Conservation (phyloP, 2,113 vertebrate species). For the Himantopus leucocephalus region DNA sequence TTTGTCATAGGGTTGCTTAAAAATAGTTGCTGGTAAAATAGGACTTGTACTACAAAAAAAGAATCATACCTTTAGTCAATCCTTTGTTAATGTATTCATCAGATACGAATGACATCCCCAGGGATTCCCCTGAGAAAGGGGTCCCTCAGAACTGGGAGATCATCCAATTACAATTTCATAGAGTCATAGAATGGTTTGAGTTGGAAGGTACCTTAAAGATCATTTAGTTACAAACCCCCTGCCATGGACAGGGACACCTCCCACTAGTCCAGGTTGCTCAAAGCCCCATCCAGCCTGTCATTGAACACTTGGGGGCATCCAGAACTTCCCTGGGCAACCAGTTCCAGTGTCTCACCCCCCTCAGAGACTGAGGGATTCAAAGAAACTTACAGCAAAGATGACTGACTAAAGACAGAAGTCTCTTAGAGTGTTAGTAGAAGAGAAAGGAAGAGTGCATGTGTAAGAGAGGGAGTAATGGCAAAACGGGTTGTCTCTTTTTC, state of each 20-base stretch:
- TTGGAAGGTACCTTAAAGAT: neutral
- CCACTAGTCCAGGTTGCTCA: neutral
- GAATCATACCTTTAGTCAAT: neutral
- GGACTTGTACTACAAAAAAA: neutral
- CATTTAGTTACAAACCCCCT: neutral
- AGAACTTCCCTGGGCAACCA: neutral
- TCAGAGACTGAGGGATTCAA: neutral
- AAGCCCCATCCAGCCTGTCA: neutral
- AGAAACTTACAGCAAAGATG: neutral
- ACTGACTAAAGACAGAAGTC: neutral
- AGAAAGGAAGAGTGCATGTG: neutral
- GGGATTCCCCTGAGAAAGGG: neutral
- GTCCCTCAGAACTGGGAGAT: neutral
- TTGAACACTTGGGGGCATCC: neutral
- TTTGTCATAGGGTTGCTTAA: neutral
- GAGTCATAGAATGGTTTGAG: neutral
- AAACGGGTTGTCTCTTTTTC: neutral
- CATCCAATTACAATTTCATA: neutral
- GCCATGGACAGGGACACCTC: neutral
- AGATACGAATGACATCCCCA: neutral
- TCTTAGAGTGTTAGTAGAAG: neutral
- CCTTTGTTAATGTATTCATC: neutral
- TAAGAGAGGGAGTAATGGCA: no score
- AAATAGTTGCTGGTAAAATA: neutral
- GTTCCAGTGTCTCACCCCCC: neutral